These are phyloP conservation scores for Erynnis tages DNA, from an alignment of 2,888 invertebrate species.

Conservation along the genomic window DNA sequence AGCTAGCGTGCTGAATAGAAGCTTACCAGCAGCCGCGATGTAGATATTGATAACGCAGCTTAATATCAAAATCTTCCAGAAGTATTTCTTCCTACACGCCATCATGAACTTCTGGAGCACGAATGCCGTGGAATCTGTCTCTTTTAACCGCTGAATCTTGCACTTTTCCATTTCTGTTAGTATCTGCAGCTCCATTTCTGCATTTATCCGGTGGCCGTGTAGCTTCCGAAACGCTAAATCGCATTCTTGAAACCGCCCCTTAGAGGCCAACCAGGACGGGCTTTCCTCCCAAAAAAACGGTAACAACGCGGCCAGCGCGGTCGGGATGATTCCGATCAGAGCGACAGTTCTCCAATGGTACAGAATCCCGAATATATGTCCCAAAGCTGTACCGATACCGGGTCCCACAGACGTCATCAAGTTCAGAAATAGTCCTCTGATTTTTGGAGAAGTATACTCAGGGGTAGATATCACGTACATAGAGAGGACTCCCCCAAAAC, in stretches of 20 bases:
- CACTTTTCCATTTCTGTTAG: conserved; percentile 32
- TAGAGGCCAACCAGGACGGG: conserved; percentile 37
- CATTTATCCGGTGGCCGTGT: conserved; percentile 20
- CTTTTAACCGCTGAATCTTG: conserved; percentile 22
- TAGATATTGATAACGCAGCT: conserved; percentile 27
- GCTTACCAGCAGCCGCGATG: conserved; percentile 30
- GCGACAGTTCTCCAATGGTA: conserved; percentile 35
- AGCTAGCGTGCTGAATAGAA: conserved; percentile 32
- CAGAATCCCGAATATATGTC: conserved; percentile 32
- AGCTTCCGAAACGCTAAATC: conserved; percentile 24
- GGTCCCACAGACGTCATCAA: conserved; percentile 32
- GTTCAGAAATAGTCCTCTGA: conserved; percentile 29
- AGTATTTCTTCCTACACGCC: conserved; percentile 29
- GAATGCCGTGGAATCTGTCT: background rate
- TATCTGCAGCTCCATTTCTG: conserved; percentile 33
- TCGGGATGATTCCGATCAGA: conserved; percentile 32
- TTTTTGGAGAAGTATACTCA: conserved; percentile 31
- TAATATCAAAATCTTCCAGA: conserved; percentile 24
- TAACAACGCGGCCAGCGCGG: conserved; percentile 24
- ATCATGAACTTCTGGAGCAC: conserved; percentile 22
- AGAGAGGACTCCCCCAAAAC: conserved; percentile 31
- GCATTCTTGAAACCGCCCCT: conserved; percentile 34
- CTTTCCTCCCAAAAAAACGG: conserved; percentile 36
- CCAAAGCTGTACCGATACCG: conserved; percentile 30
- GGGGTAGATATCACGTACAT: conserved; percentile 23